Base-by-base conservation (phyloP, 2,888 invertebrate genomes). In the Epinotia ramella region DNA sequence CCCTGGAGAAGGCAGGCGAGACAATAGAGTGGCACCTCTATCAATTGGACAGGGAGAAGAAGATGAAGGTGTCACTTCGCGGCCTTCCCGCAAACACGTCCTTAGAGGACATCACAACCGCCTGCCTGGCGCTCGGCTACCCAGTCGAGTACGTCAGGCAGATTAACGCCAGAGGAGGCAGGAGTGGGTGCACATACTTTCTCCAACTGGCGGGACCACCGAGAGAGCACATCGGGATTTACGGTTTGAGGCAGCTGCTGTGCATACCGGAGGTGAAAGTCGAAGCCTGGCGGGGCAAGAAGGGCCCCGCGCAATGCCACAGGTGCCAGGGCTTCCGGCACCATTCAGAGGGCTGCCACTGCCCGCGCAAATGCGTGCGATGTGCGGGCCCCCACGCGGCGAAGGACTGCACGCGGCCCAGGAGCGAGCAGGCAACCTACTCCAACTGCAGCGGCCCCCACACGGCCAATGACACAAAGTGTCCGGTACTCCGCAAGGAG, bases 321-420 rank as follows among this genome's bases (percentile, higher is more conserved):
- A 18, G 64, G 3, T 64, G 64, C 64, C 64, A 64, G 46, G 64
- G 44, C 0, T 64, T 64, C 12, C 6, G 53, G 13, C 57, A 16
- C 46, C 66, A 57, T 46, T 57, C 73, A 0, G 16, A 20, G 13
- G 53, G 60, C 2, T 73, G 73, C 46, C 66, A 73, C 46, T 59
- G 66, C 16, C 66, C 73, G 5, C 24, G 12, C 3, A 33, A 20
- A 13, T 66, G 70, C 40, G 70, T 75, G 6, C 63, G 72, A n/a
- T 73, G 73, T n/a, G 67, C 28, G 5, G 60, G 20, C 18, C 12
- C n/a, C 0, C 72, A 72, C 64, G 11, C 40, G 1, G 64, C 72
- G 0, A 13, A 12, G 0, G 44, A 57, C 0, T 70, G 70, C 70
- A 7, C 13, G 9, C 3, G 24, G 5, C 49, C 60, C 0, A 68